Percentiles rank a stretch among this genome's conserved stretches.
Evolutionary conservation across 2,888 invertebrate species (phyloP).

Genomic region (Alloplasta piceator): DNA sequence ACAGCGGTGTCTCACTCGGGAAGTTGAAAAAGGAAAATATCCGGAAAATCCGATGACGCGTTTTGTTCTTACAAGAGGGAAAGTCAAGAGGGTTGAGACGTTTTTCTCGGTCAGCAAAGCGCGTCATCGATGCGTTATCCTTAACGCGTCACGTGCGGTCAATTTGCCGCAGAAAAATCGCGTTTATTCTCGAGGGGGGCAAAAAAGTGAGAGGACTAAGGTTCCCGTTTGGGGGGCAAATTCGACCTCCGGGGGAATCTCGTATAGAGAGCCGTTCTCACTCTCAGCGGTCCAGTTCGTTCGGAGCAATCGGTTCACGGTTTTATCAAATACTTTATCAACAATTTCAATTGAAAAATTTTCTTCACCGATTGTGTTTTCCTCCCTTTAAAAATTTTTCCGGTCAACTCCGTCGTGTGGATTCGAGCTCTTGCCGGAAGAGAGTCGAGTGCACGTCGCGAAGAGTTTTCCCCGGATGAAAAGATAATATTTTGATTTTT

Average conservation of each 20-base stretch:
- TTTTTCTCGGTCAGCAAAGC: conserved; percentile 4
- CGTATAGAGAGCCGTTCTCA: conserved; percentile 75
- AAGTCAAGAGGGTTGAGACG: conserved; percentile 35
- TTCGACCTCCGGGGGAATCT: conserved; percentile 73
- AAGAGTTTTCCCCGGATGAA: neutral
- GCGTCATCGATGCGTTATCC: conserved; percentile 22
- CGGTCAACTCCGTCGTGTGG: conserved; percentile 30
- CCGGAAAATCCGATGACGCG: conserved; percentile 52
- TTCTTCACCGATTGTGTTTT: neutral
- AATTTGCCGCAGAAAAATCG: neutral
- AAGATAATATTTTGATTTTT: conserved; percentile 1
- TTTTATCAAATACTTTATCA: conserved; percentile 17
- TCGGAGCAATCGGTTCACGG: conserved; percentile 51
- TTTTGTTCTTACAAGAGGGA: neutral
- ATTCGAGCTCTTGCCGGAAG: conserved; percentile 61
- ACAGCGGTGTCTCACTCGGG: neutral
- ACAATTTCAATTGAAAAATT: neutral
- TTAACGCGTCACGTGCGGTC: conserved; percentile 21
- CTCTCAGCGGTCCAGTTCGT: conserved; percentile 74
- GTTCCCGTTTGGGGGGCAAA: conserved; percentile 66
- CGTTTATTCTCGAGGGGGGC: conserved; percentile 38
- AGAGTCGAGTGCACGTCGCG: conserved; percentile 61
- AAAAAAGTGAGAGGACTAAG: conserved; percentile 62
- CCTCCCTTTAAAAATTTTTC: neutral
- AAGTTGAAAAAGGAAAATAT: conserved; percentile 12